Base-by-base conservation (phyloP, 2,113 vertebrate species). In the Barbus barbus region DNA sequence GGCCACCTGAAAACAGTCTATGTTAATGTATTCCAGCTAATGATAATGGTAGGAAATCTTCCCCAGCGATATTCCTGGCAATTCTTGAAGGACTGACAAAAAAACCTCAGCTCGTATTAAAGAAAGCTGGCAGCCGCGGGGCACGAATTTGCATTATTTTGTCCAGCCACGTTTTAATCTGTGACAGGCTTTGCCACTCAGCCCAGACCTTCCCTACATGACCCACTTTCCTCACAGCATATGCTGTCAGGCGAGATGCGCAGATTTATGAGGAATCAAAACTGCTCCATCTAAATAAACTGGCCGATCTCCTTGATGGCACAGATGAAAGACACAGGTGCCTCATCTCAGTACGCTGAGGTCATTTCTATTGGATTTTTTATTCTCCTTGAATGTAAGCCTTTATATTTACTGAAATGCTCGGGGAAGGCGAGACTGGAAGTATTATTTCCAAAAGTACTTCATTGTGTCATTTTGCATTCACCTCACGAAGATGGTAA, bases 401-500 rank as follows among this genome's bases (percentile, higher is more conserved):
- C 18, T 33, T 36, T 44, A 69, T 83, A 79, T 83, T 83, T 80
- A 85, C 38, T 36, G 33, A 74, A 24, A 71, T 28, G 8, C 36
- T 31, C 26, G 11, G 13, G n/a, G 69, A n/a, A n/a, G 67, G 22
- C 0, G 33, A 58, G 75, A 33, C 63, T 69, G 44, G 26, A 74
- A 13, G 81, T 38, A 78, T 83, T 74, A 80, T 72, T 67, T 60
- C 41, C 31, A 71, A 24, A 73, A 85, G 58, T 33, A 71, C 80
- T 87, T 84, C 63, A 53, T 84, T 31, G 69, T 78, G 78, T 83
- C 33, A 63, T 73, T 86, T 78, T 80, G 81, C 81, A 82, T 89
- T 87, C 84, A 8, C 75, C 81, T 86, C 81, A 86, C 78, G 69
- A 41, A 86, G 84, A 87, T 82, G 80, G 86, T 88, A 89, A 89